These are phyloP conservation scores for Miniopterus natalensis DNA, from an alignment of 2,113 vertebrate genomes.

Conservation along the genomic window DNA sequence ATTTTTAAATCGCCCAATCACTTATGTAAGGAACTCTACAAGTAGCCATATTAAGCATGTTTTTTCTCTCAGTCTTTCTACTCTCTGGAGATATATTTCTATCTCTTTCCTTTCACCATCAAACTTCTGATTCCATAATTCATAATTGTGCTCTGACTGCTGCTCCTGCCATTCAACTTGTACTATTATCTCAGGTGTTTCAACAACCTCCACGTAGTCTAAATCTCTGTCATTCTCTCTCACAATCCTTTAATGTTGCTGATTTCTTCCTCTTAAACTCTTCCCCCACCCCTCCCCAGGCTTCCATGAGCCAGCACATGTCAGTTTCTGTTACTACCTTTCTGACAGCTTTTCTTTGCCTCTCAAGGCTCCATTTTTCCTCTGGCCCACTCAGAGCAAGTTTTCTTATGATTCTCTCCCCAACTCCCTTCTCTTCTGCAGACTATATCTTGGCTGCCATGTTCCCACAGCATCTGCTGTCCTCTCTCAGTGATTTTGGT, in stretches of 20 bases:
- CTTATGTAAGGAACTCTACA: constrained; percentile 1
- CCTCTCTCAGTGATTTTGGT: background rate
- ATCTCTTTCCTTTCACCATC: background rate
- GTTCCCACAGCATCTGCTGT: background rate
- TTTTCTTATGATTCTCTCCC: background rate
- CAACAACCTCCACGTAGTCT: background rate
- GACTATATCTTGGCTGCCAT: background rate
- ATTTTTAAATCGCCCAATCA: background rate
- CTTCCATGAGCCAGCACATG: background rate
- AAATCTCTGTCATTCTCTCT: constrained; percentile 33
- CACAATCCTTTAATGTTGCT: background rate
- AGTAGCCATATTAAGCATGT: background rate
- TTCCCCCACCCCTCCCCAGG: background rate
- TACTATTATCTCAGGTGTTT: constrained; percentile 23
- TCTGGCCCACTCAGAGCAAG: background rate
- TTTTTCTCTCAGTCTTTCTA: constrained; percentile 45
- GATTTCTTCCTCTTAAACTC: constrained; percentile 21
- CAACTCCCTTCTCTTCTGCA: background rate
- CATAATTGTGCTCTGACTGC: background rate
- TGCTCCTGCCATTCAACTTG: background rate
- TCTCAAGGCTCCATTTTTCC: background rate
- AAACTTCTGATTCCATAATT: constrained; percentile 31
- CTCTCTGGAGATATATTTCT: background rate
- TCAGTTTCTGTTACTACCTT: constrained; percentile 11
- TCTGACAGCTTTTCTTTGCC: background rate